Base-by-base conservation (phyloP, 1,140 invertebrate genomes). In the Mamestra configurata region DNA sequence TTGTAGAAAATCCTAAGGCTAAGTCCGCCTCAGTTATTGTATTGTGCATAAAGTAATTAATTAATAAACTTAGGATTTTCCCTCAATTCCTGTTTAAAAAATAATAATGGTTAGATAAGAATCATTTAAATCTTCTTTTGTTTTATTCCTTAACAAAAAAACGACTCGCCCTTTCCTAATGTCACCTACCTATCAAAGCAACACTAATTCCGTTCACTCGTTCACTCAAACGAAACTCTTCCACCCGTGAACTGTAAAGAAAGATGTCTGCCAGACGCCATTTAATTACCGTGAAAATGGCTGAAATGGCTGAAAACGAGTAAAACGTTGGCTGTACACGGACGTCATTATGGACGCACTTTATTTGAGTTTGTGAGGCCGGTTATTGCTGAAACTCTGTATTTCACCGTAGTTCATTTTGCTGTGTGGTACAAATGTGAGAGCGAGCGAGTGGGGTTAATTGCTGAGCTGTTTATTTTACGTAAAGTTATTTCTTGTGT, bases 381-480 rank as follows among this genome's bases (percentile, higher is more conserved):
- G 73, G 79, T 75, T 80, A 79, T 85, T 81, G 77, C 80, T 77
- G 75, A 64, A 79, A 82, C 76, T 84, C 78, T 80, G 82, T 83
- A 81, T 83, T 85, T 83, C 82, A 82, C 57, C 78, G 77, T 72
- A 81, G 76, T 82, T 86, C 79, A 77, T 82, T 80, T 82, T 80
- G 80, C 61, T 78, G 71, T 64, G 11, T 68, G 72, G 66, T 40
- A 1, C 18, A 68, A 59, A 66, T 18, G n/a, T 61, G 59, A 64
- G 53, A 68, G 20, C 4, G 7, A 18, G 51, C 11, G 35, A 8
- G 15, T 31, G 22, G 24, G 15, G n/a, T 75, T 22, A 15, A 4
- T 18, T 40, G 10, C 1, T 59, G 64, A 53, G 3, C 20, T 53
- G n/a, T 35, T 53, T 55, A 0, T 24, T 55, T 53, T 10, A 22